Evolutionary conservation across 2,797 vertebrate genomes (phyloP).

Genomic region (Adrianichthys oophorus): DNA sequence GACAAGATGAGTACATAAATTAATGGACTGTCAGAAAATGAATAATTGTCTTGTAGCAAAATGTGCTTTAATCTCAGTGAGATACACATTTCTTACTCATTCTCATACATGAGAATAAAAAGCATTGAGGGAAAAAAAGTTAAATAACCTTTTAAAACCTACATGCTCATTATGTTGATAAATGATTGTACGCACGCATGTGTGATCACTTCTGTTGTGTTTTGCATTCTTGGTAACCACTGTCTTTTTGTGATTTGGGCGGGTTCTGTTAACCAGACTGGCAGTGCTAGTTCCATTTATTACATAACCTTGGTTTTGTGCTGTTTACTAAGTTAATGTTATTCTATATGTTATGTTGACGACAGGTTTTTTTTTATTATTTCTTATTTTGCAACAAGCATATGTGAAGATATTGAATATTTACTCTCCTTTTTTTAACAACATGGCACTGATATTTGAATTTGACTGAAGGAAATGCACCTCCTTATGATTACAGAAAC

Average conservation of each 20-base stretch:
- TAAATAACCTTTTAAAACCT: slow-evolving; percentile 81
- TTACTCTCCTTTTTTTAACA: slow-evolving; percentile 81
- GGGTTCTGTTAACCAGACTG: slow-evolving; percentile 92
- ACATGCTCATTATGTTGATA: slow-evolving; percentile 98
- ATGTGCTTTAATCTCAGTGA: slow-evolving; percentile 99
- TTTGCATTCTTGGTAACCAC: slow-evolving; percentile 96
- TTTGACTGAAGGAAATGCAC: slow-evolving; percentile 89
- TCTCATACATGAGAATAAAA: slow-evolving; percentile 99
- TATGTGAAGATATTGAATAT: slow-evolving; percentile 85
- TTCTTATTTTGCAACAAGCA: slow-evolving; percentile 72
- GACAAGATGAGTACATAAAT: slow-evolving; percentile 83
- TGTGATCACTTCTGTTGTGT: slow-evolving; percentile 95
- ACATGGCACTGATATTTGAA: slow-evolving; percentile 97
- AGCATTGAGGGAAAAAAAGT: slow-evolving; percentile 83
- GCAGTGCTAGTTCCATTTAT: slow-evolving; percentile 85
- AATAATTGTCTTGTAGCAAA: slow-evolving; percentile 99
- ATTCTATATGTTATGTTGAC: slow-evolving; percentile 85
- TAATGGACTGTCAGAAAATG: slow-evolving; percentile 89
- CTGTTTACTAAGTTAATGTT: slow-evolving; percentile 96
- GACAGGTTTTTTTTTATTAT: slow-evolving; percentile 63
- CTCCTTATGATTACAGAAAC: slow-evolving; percentile 86
- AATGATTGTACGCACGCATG: slow-evolving; percentile 98
- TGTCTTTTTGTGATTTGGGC: slow-evolving; percentile 87
- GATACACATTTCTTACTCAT: slow-evolving; percentile 98
- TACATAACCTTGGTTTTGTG: slow-evolving; percentile 87